These are phyloP conservation scores for Tokudaia muenninki DNA, from an alignment of 2,797 vertebrate species.

Conservation along the genomic window DNA sequence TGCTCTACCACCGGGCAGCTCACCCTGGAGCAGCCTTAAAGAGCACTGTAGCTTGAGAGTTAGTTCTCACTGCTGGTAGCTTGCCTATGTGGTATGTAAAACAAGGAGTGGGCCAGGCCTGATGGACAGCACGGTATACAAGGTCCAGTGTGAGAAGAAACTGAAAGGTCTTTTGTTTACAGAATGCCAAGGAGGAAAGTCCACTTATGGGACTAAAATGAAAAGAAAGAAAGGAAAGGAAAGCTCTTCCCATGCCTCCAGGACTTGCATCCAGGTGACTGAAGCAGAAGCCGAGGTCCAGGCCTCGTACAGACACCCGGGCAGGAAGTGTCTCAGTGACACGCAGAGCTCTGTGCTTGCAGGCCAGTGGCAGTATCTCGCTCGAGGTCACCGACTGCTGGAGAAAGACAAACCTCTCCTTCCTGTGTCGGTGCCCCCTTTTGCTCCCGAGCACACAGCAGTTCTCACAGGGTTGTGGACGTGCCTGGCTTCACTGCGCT, in stretches of 20 bases:
- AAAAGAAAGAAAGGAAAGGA: background rate
- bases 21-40: background rate
- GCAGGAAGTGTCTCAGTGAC: background rate
- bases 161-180: background rate
- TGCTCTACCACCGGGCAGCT: background rate
- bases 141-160: background rate
- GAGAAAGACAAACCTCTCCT: conserved; percentile 84
- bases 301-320: background rate
- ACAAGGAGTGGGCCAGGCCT: background rate
- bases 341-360: background rate
- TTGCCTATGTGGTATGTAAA: background rate
- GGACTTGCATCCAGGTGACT: background rate
- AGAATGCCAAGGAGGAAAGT: background rate
- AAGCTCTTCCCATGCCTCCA: background rate
- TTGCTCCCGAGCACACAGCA: background rate
- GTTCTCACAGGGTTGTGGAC: conserved; percentile 68
- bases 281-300: background rate
- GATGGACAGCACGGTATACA: background rate
- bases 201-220: background rate
- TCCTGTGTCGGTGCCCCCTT: conserved; percentile 82
- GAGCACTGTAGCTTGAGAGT: background rate
- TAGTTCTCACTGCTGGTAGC: background rate
- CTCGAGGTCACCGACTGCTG: conserved; percentile 73
- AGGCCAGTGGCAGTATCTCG: background rate
- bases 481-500: conserved; percentile 81